Evolutionary conservation across 1,140 invertebrate genomes (phyloP), one percentile per base, ranked within the genome.

Genomic region (Diorhabda sublineata): DNA sequence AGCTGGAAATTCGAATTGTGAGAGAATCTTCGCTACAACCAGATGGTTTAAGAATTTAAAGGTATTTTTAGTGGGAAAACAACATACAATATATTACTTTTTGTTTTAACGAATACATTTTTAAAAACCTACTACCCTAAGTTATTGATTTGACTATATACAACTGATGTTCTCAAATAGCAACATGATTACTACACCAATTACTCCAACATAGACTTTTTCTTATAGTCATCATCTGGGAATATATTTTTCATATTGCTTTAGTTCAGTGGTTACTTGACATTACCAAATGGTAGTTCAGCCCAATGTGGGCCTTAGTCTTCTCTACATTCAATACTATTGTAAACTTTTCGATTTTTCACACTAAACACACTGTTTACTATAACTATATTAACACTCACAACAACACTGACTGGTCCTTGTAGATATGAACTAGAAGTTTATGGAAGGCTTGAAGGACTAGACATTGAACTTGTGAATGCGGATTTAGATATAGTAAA

Each of bases 61-160:
- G 65, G 65, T 67, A 67, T 67, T 67, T 59, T 65, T 60, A 60
- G 57, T 44, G 65, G 65, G 65, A 58, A 67, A 60, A 43, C 41
- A 43, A 60, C 57, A n/a, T 42, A 11, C 9, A 26, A 26, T 26
- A 58, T 60, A 42, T n/a, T 59, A 11, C 5, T 45, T 41, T 58
- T 4, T 7, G 45, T 8, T 41, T 9, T 44, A 7, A 60, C 60
- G 65, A 67, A 67, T 67, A 59, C 65, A 60, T 60, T 59, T 60
- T 67, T 45, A 11, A 45, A 9, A 44, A 44, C 11, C n/a, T 42
- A 5, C 11, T 8, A 11, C 8, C n/a, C 9, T 4, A 2, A 61
- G 41, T 61, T 43, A 43, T 7, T n/a, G 0, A 11, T 59, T 11
- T 60, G 58, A 56, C 6, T 7, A 56, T 7, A 56, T 1, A 56